Conservation (phyloP, 2,888 invertebrate genomes). For the Zaprionus lineosus region DNA sequence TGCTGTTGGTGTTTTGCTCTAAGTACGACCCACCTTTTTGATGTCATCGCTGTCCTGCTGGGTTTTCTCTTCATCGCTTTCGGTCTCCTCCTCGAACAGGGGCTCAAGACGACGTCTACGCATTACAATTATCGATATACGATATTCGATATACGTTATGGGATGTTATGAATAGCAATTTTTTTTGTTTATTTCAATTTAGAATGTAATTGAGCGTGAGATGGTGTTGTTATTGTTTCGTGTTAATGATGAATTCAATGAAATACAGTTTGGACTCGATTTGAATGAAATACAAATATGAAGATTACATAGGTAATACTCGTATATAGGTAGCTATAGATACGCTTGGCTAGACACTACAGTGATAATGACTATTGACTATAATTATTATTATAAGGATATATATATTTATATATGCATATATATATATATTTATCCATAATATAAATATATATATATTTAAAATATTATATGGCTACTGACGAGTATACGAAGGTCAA, state of each 20-base stretch:
- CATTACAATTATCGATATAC: slow-evolving; percentile 68
- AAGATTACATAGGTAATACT: too few species aligned
- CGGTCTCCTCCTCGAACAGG: slow-evolving; percentile 92
- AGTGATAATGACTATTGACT: too few species aligned
- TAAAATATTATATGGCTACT: slow-evolving; percentile 5
- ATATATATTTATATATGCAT: not conserved
- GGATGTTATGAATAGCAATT: slow-evolving; percentile 52
- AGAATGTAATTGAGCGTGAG: slow-evolving; percentile 37
- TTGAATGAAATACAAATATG: too few species aligned
- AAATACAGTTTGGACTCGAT: slow-evolving; percentile 53
- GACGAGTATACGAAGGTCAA: slow-evolving; percentile 22
- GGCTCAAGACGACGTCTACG: slow-evolving; percentile 90
- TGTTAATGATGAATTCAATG: slow-evolving; percentile 49
- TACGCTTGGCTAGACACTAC: slow-evolving; percentile 29
- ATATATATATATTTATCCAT: not conserved
- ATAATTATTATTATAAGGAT: too few species aligned
- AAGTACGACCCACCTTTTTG: slow-evolving; percentile 83
- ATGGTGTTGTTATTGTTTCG: slow-evolving; percentile 34
- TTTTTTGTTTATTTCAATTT: slow-evolving; percentile 41
- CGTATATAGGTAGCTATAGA: too few species aligned
- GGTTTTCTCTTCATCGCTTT: slow-evolving; percentile 84
- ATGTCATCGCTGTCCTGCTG: slow-evolving; percentile 82
- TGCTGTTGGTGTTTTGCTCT: slow-evolving; percentile 47
- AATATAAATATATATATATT: slow-evolving; percentile 9
- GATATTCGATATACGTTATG: slow-evolving; percentile 47